A percentile compares a stretch with the other conserved stretches of the same genome.
phyloP scores from a whole-genome alignment of 2,113 vertebrate genomes.

The Hiodon alosoides region DNA sequence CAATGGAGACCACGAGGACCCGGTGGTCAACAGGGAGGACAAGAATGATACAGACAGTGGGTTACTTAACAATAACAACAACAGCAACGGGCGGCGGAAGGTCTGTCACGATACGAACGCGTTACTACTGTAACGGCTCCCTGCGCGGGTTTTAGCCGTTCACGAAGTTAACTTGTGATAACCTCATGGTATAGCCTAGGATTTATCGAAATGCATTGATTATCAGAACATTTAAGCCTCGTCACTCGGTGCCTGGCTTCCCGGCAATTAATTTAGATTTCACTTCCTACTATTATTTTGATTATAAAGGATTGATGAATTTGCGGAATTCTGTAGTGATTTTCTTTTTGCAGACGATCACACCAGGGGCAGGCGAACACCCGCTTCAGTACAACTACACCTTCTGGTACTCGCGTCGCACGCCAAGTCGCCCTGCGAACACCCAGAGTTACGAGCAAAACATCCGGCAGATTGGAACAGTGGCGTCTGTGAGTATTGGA shows the following conservation, averaged over 20 bases:
- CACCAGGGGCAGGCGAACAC: slow-evolving; percentile 53
- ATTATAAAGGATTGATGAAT: too few relatives aligned
- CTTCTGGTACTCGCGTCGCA: slow-evolving; percentile 64
- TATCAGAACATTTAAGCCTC: too few relatives aligned
- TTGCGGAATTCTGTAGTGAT: too few relatives aligned
- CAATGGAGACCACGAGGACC: slow-evolving; percentile 32
- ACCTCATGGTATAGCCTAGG: too few relatives aligned
- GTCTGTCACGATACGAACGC: neutral
- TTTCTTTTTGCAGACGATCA: slow-evolving; percentile 34
- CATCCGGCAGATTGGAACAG: slow-evolving; percentile 62
- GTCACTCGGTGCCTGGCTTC: too few relatives aligned
- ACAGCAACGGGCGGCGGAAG: slow-evolving; percentile 25
- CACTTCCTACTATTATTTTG: too few relatives aligned
- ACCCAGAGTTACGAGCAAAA: slow-evolving; percentile 68
- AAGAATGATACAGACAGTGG: slow-evolving; percentile 19
- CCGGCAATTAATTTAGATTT: too few relatives aligned
- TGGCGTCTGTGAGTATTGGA: slow-evolving; percentile 51
- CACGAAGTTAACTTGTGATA: too few relatives aligned
- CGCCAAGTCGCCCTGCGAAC: slow-evolving; percentile 58
- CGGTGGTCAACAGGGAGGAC: slow-evolving; percentile 34
- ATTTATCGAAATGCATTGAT: too few relatives aligned
- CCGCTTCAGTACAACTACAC: slow-evolving; percentile 68
- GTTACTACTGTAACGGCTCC: too few relatives aligned
- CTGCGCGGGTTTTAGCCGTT: too few relatives aligned
- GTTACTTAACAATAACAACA: slow-evolving; percentile 23